Evolutionary conservation across 53 echinoderm and acorn worm genomes (phyloP).

Genomic region (Echinometra lucunter): DNA sequence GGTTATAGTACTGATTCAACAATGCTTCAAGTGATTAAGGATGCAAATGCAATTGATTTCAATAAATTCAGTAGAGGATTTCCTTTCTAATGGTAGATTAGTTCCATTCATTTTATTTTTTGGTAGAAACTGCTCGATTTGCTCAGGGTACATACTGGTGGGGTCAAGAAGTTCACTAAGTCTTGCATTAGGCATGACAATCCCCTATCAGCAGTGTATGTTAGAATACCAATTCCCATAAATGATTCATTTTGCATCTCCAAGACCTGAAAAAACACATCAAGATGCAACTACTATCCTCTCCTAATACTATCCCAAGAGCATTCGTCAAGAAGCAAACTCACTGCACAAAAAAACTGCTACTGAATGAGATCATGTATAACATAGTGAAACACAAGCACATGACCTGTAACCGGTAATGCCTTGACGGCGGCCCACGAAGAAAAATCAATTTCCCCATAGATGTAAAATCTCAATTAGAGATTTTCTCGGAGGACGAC

Average conservation of each 20-base stretch:
- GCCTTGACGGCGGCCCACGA: not conserved
- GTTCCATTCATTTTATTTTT: not conserved
- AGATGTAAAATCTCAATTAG: slow-evolving; percentile 42
- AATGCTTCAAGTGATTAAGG: not conserved
- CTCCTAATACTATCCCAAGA: too few species aligned
- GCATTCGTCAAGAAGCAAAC: not conserved
- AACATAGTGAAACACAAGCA: slow-evolving; percentile 29
- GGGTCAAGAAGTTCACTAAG: not conserved
- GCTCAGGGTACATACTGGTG: not conserved
- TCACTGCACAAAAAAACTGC: not conserved
- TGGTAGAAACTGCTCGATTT: not conserved
- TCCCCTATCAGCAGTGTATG: too few species aligned
- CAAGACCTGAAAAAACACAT: not conserved
- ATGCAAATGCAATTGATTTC: not conserved
- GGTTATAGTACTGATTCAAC: slow-evolving; percentile 14
- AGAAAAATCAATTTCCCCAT: slow-evolving; percentile 33
- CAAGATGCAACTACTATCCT: not conserved
- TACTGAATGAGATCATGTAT: not conserved
- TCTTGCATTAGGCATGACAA: not conserved
- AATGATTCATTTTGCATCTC: not conserved
- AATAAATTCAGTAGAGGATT: not conserved
- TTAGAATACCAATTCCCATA: not conserved
- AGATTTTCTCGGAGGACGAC: slow-evolving; percentile 4
- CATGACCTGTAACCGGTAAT: slow-evolving; percentile 42
- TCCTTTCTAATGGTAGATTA: not conserved